Evolutionary conservation across 2,797 vertebrate species (phyloP).

Genomic region (Clarias pachynema): DNA sequence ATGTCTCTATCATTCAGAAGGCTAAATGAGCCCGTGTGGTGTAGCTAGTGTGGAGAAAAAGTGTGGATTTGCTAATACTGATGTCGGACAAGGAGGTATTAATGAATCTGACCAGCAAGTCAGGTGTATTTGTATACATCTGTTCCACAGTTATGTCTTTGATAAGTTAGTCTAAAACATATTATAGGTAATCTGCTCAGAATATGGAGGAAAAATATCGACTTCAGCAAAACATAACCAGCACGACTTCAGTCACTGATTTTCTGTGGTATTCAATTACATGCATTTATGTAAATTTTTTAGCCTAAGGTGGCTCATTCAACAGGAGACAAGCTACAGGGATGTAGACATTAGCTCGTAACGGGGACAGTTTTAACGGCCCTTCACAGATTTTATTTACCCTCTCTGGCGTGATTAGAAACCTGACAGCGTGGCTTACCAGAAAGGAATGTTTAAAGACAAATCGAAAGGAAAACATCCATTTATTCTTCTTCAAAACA

Average conservation of each 20-base stretch:
- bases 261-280: constrained; percentile 1
- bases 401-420: background rate
- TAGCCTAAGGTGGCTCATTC: constrained; percentile 11
- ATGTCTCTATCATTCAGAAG: constrained; percentile 70
- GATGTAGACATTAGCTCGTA: background rate
- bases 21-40: background rate
- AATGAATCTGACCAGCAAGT: constrained; percentile 11
- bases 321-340: background rate
- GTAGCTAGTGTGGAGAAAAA: background rate
- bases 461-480: background rate
- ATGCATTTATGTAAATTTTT: constrained; percentile 11
- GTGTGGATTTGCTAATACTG: background rate
- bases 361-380: background rate
- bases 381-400: background rate
- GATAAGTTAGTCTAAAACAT: background rate
- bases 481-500: background rate
- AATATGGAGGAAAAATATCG: background rate
- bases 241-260: background rate
- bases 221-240: background rate
- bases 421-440: background rate
- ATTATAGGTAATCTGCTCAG: background rate
- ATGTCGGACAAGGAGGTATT: constrained; percentile 16
- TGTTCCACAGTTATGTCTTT: constrained; percentile 9
- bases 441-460: background rate
- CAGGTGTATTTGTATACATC: background rate